phyloP scores from a whole-genome alignment of 1,140 invertebrate genomes.

The Mizuhopecten yessoensis region DNA sequence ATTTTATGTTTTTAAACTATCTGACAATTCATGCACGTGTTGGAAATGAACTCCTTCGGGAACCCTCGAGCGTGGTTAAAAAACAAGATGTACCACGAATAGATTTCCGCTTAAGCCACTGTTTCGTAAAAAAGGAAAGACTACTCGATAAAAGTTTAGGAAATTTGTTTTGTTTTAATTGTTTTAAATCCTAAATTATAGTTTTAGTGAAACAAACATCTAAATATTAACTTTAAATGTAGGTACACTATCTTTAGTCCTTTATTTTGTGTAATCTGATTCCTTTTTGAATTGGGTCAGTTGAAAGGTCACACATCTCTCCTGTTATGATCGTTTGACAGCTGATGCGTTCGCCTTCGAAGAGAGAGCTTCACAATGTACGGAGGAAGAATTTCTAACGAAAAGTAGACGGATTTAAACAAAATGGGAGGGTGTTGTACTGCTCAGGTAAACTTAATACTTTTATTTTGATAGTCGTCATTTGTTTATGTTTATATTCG shows the following conservation, averaged over 20 bases:
- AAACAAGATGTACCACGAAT: neutral
- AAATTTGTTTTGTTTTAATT: conserved; percentile 5
- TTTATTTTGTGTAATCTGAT: neutral
- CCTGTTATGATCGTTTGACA: conserved; percentile 34
- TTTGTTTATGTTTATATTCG: neutral
- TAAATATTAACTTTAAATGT: too few species aligned
- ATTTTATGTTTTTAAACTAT: conserved; percentile 29
- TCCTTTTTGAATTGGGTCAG: neutral
- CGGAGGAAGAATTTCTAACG: neutral
- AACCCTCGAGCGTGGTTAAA: neutral
- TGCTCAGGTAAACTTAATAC: conserved; percentile 61
- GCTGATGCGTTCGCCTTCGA: conserved; percentile 22
- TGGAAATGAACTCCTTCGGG: neutral
- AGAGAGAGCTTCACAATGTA: neutral
- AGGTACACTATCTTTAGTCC: neutral
- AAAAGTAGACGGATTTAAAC: neutral
- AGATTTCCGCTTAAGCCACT: neutral
- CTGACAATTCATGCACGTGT: neutral
- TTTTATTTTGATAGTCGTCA: neutral
- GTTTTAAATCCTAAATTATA: neutral
- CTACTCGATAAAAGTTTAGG: neutral
- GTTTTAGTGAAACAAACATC: too few species aligned
- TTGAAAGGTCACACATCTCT: conserved; percentile 30
- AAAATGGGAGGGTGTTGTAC: conserved; percentile 69
- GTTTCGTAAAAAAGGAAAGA: conserved; percentile 25